Evolutionary conservation across 2,888 invertebrate genomes (phyloP), one percentile per base, ranked within the genome.

Genomic region (Plemyria rubiginata): DNA sequence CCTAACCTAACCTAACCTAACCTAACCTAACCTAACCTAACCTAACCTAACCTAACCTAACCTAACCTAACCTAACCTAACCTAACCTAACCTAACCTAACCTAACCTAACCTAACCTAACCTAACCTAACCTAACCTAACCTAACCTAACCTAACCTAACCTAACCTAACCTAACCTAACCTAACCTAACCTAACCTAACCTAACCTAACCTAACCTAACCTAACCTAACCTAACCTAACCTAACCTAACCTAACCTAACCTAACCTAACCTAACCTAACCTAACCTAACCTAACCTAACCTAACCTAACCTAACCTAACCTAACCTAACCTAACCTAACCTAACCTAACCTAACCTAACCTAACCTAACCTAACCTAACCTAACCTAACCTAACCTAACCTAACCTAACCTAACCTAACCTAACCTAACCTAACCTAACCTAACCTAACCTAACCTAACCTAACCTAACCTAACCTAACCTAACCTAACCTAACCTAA

Each of bases 361-460:
- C 53, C 59, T 51, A 58, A 50, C 58, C 48, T 41, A 49, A 43
- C 43, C 43, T 54, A 45, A 50, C 36, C 48, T 32, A 53, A 48
- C 48, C 51, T 48, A 43, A 41, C 46, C 52, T 36, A 56, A 53
- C 48, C 53, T 49, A 48, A 49, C 53, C 60, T 60, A 54, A 54
- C 54, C 53, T 54, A 54, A 48, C 48, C 48, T 38, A 53, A 48
- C 45, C 56, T 51, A 55, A 51, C 58, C 55, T 49, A 58, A 58
- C 57, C 57, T 51, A 58, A 58, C 51, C 51, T 58, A 51, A 38
- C 38, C 38, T 51, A 51, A 51, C 53, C 63, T 59, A 60, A 53
- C 53, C 56, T 54, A 67, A 69, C 69, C 69, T 68, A 68, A 67
- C 70, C 62, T 56, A 63, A 58, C 52, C 52, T 52, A 52, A 52